Evolutionary conservation across 1,140 invertebrate genomes (phyloP), one percentile per base, ranked within the genome.

Genomic region (Thaumatotibia leucotreta): DNA sequence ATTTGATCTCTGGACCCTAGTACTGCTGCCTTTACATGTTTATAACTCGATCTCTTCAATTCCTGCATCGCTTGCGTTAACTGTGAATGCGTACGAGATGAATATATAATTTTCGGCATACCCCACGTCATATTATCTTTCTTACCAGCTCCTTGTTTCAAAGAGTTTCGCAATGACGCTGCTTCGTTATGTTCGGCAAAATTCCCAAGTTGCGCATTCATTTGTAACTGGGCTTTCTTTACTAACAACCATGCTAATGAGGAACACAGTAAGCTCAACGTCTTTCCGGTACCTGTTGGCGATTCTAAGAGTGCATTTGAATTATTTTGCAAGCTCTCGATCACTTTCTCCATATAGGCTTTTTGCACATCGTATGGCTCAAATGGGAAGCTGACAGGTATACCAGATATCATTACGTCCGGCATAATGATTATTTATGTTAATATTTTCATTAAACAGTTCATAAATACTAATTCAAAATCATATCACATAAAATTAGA

Each of bases 201-300:
- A 64, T 89, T 89, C n/a, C 88, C 90, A 5, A 88, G 54, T 76
- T 92, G 90, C 8, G 89, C 89, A 73, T 83, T 93, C 86, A 84
- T 91, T 78, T 83, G 88, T 68, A 92, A 86, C 75, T 85, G 92
- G 0, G 83, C 92, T 67, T 93, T 96, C 70, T 95, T 95, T 0
- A 94, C 92, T 68, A 96, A 89, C n/a, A 99, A 91, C 98, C 98
- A 99, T 14, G 96, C 97, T 65, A 99, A 85, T 0, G 97, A 94
- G 0, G 98, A 95, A 92, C 98, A 99, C 0, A 99, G 88, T 20
- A 99, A 92, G 69, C 97, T 97, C 1, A 99, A 89, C 0, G 99
- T 99, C 92, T 99, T 99, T 32, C 99, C 99, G 2, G 98, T 99
- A 2, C 98, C 94, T 4, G 98, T 99, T 1, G 98, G 98, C 69